Base-by-base conservation (phyloP, 2,888 invertebrate genomes). In the Monopis laevigella region DNA sequence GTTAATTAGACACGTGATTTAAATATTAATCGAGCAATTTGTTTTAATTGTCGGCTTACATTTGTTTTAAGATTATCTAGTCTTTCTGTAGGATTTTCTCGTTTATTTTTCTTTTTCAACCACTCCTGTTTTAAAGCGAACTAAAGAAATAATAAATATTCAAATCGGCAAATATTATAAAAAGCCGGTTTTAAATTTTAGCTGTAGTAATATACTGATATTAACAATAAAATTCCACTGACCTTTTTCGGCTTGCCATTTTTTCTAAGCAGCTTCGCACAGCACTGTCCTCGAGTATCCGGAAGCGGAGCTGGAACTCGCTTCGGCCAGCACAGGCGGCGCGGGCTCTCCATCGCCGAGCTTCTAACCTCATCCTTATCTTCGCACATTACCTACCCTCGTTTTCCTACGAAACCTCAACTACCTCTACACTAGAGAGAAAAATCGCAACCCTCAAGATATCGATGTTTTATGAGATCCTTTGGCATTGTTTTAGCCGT, bases 201-300 rank as follows among this genome's bases (percentile, higher is more conserved):
- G n/a, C n/a, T n/a, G n/a, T n/a, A n/a, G n/a, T n/a, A n/a, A n/a
- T n/a, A n/a, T n/a, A n/a, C n/a, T n/a, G n/a, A n/a, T n/a, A n/a
- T n/a, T n/a, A n/a, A n/a, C 12, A 30, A 30, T 13, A 30, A 14
- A 11, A 30, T 13, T 13, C 2, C 12, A 3, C 70, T 81, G 61
- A 89, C 89, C 86, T 91, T 91, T 70, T 89, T 90, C 39, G 91
- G 89, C 61, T 87, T 88, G 52, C 92, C 91, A 72, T 90, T 91
- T 80, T 90, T 89, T 62, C 88, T 84, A 43, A 92, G 85, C 51
- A 92, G 81, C 70, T 91, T 92, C 59, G 88, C 87, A 72, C 91
- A 91, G 69, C 90, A 90, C 64, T 90, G 90, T 48, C 92, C 92
- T 48, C 90, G 84, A 55, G 88, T 90, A 70, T 92, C 92, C 46